Base-by-base conservation (phyloP, 1,140 invertebrate species). In the Cylas formicarius region DNA sequence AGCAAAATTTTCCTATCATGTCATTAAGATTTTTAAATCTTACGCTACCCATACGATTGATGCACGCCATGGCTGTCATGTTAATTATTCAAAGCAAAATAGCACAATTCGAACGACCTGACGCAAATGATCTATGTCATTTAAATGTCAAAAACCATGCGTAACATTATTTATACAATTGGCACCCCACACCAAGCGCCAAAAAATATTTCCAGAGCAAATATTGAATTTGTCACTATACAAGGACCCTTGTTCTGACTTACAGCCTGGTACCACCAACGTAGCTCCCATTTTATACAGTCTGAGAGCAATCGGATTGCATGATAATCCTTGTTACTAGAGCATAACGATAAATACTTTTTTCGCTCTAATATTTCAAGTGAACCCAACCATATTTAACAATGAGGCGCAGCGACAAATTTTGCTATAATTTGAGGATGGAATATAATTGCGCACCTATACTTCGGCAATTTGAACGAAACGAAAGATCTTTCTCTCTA, bases 131-230 rank as follows among this genome's bases (percentile, higher is more conserved):
- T 14, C 24, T n/a, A 22, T 21, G 11, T 58, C 53, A 4, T 23
- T 11, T 9, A 26, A n/a, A 23, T 26, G 27, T 54, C 55, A 61
- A 20, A 51, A 53, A 20, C 57, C 58, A 17, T 49, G 33, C 14
- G 29, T 35, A 2, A 29, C 33, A 10, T 44, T 34, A 9, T 45
- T 49, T 33, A 53, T 36, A 43, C 36, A 54, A 34, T 22, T 31
- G n/a, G 44, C 39, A 9, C 54, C 56, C 56, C 61, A 63, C 8
- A n/a, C n/a, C 54, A 61, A 5, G 57, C 50, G 32, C 61, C 55
- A 2, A 54, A 51, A 39, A 52, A 58, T 22, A 61, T 63, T 20
- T 49, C 48, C 19, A 54, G 18, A 10, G 7, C n/a, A 26, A 31
- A 40, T 5, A 29, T 29, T 8, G 5, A 16, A 5, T 14, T 40